These are phyloP conservation scores for Dryobotodes eremita DNA, from an alignment of 2,888 invertebrate species.

Conservation along the genomic window DNA sequence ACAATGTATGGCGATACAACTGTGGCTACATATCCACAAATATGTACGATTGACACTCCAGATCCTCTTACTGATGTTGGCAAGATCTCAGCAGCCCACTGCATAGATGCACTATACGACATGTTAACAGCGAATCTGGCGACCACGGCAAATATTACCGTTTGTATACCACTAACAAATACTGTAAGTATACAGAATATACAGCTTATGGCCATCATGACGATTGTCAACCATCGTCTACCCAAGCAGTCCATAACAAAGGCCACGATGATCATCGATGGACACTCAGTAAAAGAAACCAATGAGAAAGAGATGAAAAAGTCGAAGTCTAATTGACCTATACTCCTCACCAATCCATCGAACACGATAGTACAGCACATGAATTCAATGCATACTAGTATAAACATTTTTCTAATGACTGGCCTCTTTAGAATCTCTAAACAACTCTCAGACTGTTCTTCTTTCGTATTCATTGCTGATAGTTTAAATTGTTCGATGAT, in stretches of 20 bases:
- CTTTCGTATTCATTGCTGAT: slow-evolving; percentile 60
- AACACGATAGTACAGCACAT: slow-evolving; percentile 78
- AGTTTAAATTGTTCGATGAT: slow-evolving; percentile 77
- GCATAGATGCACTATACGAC: slow-evolving; percentile 74
- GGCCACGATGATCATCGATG: slow-evolving; percentile 77
- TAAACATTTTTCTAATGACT: slow-evolving; percentile 74
- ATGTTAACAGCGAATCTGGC: slow-evolving; percentile 81
- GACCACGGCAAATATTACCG: slow-evolving; percentile 76
- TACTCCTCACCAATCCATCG: slow-evolving; percentile 77
- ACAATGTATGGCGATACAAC: slow-evolving; percentile 75
- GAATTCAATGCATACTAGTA: slow-evolving; percentile 75
- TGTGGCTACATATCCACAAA: slow-evolving; percentile 77
- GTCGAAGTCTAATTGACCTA: slow-evolving; percentile 77
- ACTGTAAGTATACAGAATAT: slow-evolving; percentile 75
- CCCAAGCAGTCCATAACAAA: slow-evolving; percentile 80
- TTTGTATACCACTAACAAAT: slow-evolving; percentile 71
- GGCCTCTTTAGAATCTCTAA: slow-evolving; percentile 78
- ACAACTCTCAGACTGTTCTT: slow-evolving; percentile 70
- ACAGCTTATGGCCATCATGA: slow-evolving; percentile 71
- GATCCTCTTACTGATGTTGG: slow-evolving; percentile 80
- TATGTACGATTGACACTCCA: slow-evolving; percentile 77
- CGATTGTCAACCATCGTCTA: slow-evolving; percentile 77
- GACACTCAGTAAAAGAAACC: slow-evolving; percentile 79
- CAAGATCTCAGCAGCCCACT: slow-evolving; percentile 81
- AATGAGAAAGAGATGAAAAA: slow-evolving; percentile 81